Conservation (phyloP, 2,797 vertebrate genomes). For the Gadopsis marmoratus region DNA sequence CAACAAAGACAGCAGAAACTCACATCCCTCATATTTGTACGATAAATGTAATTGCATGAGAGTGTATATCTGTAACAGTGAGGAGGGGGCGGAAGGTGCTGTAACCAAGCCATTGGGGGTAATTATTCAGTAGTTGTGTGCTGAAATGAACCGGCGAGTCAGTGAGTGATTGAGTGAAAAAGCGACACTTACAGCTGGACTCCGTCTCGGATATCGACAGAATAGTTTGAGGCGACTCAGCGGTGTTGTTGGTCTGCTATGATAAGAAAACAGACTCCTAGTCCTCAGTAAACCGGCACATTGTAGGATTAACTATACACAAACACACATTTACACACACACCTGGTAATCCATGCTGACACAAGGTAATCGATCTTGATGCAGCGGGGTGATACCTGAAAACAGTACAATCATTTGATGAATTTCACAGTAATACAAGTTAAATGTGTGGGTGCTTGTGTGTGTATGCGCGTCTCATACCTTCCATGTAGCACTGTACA, state of each 20-base stretch:
- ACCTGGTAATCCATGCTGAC: conserved; percentile 56
- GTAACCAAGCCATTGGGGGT: background rate
- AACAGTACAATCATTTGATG: conserved; percentile 1
- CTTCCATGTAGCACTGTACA: conserved; percentile 49
- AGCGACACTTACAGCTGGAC: conserved; percentile 48
- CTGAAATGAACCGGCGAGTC: background rate
- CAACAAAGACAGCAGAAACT: conserved; percentile 8
- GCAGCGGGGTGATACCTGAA: background rate
- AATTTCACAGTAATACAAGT: background rate
- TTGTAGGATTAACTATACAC: conserved; percentile 3
- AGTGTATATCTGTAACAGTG: background rate
- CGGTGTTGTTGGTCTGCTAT: conserved; percentile 8
- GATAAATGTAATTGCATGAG: background rate
- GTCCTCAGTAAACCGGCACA: conserved; percentile 4
- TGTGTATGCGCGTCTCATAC: conserved; percentile 13
- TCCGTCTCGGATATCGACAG: conserved; percentile 21
- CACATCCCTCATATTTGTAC: background rate
- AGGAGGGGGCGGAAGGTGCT: too few relatives aligned
- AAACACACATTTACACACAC: conserved; percentile 23
- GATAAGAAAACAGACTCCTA: conserved; percentile 5
- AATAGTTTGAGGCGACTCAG: background rate
- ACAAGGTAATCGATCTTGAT: rapidly evolving
- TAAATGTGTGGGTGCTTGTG: background rate
- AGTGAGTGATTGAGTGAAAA: background rate
- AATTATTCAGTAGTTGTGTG: background rate